These are phyloP conservation scores for Caenorhabditis sinica DNA, from an alignment of 2,888 invertebrate genomes.

Conservation along the genomic window DNA sequence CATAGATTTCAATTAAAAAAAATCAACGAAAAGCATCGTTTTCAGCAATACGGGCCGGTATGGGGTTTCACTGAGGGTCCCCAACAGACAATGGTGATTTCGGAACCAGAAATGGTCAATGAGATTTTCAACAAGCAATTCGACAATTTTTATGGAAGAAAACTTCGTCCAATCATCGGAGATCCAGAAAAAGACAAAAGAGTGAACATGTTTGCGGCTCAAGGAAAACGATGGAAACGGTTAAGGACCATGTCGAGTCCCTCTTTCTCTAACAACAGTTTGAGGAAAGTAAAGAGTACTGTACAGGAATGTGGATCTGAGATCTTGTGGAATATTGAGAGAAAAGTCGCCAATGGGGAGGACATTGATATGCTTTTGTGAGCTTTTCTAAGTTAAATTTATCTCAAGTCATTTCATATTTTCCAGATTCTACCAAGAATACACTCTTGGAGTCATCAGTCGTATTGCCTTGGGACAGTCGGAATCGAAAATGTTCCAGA, in stretches of 20 bases:
- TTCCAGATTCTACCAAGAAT: constrained; percentile 84
- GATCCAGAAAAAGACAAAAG: constrained; percentile 73
- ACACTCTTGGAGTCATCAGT: constrained; percentile 86
- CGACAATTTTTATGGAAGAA: constrained; percentile 84
- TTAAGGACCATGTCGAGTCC: constrained; percentile 85
- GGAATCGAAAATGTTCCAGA: constrained; percentile 66
- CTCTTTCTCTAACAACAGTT: constrained; percentile 85
- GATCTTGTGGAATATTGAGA: constrained; percentile 84
- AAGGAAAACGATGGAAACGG: constrained; percentile 86
- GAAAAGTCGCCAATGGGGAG: constrained; percentile 76
- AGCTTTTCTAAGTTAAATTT: constrained; percentile 32
- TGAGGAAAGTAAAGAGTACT: constrained; percentile 84
- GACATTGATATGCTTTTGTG: constrained; percentile 84
- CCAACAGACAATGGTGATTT: constrained; percentile 83
- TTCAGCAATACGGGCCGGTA: constrained; percentile 67
- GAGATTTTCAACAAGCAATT: constrained; percentile 85
- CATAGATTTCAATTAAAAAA: not conserved
- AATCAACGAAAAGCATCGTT: not conserved
- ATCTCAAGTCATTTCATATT: not conserved
- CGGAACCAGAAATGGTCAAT: constrained; percentile 84
- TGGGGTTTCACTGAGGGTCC: constrained; percentile 74
- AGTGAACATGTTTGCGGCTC: constrained; percentile 84
- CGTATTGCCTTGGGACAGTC: constrained; percentile 85
- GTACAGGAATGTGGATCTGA: constrained; percentile 84
- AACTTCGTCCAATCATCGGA: constrained; percentile 79